Base-by-base conservation (phyloP, 2,797 vertebrate species). In the Petrocephalus sullivani region DNA sequence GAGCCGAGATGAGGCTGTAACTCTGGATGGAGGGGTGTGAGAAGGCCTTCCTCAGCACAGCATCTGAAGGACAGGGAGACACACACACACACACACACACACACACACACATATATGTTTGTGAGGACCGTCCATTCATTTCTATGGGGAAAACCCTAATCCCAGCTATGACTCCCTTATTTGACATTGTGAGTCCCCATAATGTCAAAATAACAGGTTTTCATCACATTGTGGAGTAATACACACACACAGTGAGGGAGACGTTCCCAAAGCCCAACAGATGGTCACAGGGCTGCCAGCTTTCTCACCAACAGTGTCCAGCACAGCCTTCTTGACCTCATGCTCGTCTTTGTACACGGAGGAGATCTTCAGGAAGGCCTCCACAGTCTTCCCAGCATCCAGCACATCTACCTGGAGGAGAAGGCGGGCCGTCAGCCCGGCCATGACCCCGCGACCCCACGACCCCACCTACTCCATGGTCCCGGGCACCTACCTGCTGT, bases 281-380 rank as follows among this genome's bases (percentile, higher is more conserved):
- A n/a, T 21, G 49, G 49, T 33, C 0, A 7, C 3, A 37, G n/a
- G 6, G 9, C n/a, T n/a, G 14, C 16, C n/a, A 19, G 19, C 46
- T 8, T 7, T 82, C 82, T 92, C 90, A 96, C 96, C 95, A 4
- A 91, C 89, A 49, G 91, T 92, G 87, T 95, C 94, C 4, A 96
- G 89, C 37, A 96, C 93, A 0, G 93, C 93, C 0, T 61, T 91
- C 92, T 96, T 97, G 88, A 96, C 94, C 61, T 96, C 90, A 0
- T 92, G 89, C 5, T 98, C 96, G 1, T 98, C 97, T 87, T 95
- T 95, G 93, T 97, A 98, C 88, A 98, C 94, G 0, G 97, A 97
- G 0, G 96, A 94, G 87, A 99, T 95, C 93, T 97, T 97, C 91
- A 99, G 91, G 78, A 99, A 95, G 88, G 96, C 88, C 0, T 95